Percentiles rank a stretch among this genome's conserved stretches.
phyloP scores from a whole-genome alignment of 2,888 invertebrate genomes.

The Unio delphinus region DNA sequence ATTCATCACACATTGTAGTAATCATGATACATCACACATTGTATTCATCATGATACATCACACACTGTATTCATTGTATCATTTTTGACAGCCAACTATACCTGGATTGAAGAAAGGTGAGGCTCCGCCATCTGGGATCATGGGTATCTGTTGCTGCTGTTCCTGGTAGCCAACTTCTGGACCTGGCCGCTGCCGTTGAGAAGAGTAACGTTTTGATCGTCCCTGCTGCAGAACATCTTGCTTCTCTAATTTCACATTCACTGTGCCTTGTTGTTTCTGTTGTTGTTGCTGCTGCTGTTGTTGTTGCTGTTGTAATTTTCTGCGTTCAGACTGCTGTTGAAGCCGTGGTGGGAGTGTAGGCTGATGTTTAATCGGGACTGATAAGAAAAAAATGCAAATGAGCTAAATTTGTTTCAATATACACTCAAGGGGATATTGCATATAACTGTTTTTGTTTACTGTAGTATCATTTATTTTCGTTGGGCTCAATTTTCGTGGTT shows the following conservation, averaged over 20 bases:
- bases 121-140: conserved; percentile 12
- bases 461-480: too few relatives aligned
- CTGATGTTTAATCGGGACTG: conserved; percentile 20
- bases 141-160: conserved; percentile 12
- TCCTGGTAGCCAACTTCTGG: conserved; percentile 37
- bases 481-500: too few relatives aligned
- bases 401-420: too few relatives aligned
- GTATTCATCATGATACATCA: too few relatives aligned
- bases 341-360: conserved; percentile 28
- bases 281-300: conserved; percentile 7
- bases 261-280: conserved; percentile 2
- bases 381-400: too few relatives aligned
- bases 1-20: too few relatives aligned
- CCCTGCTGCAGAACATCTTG: conserved; percentile 32
- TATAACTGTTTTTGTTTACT: too few relatives aligned
- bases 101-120: conserved; percentile 32
- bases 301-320: conserved; percentile 19
- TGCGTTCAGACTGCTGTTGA: conserved; percentile 19
- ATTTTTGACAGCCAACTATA: conserved; percentile 4
- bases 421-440: too few relatives aligned
- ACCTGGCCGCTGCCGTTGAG: conserved; percentile 75
- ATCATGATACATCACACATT: too few relatives aligned
- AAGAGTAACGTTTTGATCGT: conserved; percentile 80
- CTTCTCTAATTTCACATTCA: conserved; percentile 11
- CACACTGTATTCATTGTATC: too few relatives aligned